Percentiles rank a stretch among this genome's conserved stretches.
phyloP scores from a whole-genome alignment of 2,888 invertebrate genomes.

The Plebejus argus region DNA sequence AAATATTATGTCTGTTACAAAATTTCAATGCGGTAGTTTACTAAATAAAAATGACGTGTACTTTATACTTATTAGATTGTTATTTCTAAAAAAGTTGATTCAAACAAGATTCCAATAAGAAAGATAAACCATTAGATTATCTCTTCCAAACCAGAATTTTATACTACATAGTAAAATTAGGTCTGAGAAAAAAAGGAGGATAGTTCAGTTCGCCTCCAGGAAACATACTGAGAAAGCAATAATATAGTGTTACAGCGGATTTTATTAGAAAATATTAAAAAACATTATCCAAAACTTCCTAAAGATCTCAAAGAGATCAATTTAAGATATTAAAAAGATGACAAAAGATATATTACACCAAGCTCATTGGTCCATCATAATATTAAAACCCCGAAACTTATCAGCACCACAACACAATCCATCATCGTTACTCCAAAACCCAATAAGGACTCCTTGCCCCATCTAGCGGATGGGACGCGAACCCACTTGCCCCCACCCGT shows the following conservation, averaged over 20 bases:
- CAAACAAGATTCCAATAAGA: background rate
- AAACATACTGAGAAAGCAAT: background rate
- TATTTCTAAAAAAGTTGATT: background rate
- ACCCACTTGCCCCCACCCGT: slow-evolving; percentile 59
- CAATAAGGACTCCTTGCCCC: slow-evolving; percentile 75
- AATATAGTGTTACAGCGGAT: background rate
- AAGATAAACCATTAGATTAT: background rate
- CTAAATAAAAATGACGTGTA: background rate
- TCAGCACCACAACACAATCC: slow-evolving; percentile 75
- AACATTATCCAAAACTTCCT: background rate
- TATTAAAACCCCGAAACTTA: slow-evolving; percentile 71
- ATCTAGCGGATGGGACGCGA: slow-evolving; percentile 70
- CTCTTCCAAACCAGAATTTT: background rate
- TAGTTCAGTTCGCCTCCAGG: too few species aligned
- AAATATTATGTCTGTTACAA: too few species aligned
- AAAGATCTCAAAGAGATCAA: background rate
- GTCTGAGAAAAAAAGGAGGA: too few species aligned
- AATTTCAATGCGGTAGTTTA: background rate
- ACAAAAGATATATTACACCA: slow-evolving; percentile 70
- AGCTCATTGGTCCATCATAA: slow-evolving; percentile 44
- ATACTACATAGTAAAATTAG: too few species aligned
- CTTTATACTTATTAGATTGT: background rate
- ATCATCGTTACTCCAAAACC: slow-evolving; percentile 79
- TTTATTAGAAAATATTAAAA: background rate
- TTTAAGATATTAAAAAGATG: slow-evolving; percentile 54